A percentile compares a stretch with the other conserved stretches of the same genome.
phyloP scores from a whole-genome alignment of 2,888 invertebrate genomes.

The Agrotis segetum region DNA sequence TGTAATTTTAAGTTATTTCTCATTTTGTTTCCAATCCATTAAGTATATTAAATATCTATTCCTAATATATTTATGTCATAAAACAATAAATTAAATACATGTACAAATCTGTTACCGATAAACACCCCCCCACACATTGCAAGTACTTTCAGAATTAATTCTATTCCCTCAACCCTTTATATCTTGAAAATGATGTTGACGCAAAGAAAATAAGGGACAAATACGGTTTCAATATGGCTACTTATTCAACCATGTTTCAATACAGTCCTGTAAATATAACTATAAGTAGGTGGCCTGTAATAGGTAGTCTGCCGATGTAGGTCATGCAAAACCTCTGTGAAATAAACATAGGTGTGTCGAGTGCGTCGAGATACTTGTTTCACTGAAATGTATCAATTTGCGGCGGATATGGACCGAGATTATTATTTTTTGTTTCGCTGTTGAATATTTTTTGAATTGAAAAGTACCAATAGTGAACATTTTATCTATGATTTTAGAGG shows the following conservation, averaged over 20 bases:
- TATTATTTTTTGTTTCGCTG: no score
- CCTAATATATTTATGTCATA: no score
- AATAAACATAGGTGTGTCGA: conserved; percentile 23
- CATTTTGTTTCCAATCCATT: neutral
- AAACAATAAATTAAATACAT: neutral
- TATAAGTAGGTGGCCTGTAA: conserved; percentile 20
- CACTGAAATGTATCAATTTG: conserved; percentile 1
- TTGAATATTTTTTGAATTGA: no score
- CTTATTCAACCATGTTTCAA: conserved; percentile 35
- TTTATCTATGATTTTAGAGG: neutral
- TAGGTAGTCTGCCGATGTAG: conserved; percentile 36
- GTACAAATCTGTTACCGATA: neutral
- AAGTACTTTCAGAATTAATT: conserved; percentile 20
- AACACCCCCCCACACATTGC: neutral
- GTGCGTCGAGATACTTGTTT: neutral
- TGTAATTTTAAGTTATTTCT: neutral
- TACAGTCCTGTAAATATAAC: conserved; percentile 39
- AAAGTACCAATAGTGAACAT: no score
- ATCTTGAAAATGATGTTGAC: conserved; percentile 37
- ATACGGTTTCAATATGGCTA: conserved; percentile 39
- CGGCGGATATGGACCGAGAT: neutral
- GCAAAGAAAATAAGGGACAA: conserved; percentile 38
- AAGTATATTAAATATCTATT: neutral
- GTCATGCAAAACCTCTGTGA: conserved; percentile 39
- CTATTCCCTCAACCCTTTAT: conserved; percentile 16